phyloP scores from a whole-genome alignment of 1,140 invertebrate genomes.

The Spodoptera frugiperda region DNA sequence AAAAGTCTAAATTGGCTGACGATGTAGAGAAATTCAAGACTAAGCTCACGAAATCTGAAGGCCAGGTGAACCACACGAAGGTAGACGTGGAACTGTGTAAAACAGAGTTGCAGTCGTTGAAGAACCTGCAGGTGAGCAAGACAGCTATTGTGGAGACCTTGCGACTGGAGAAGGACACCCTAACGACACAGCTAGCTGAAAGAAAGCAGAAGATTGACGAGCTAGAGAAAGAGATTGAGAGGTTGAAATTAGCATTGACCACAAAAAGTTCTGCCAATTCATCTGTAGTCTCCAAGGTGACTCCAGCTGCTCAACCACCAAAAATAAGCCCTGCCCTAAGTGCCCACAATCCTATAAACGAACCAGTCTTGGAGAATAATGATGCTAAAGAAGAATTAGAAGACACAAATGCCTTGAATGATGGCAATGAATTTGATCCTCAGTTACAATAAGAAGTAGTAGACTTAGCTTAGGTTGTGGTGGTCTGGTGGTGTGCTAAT shows the following conservation, averaged over 20 bases:
- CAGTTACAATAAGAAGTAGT: slow-evolving; percentile 55
- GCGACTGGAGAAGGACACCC: slow-evolving; percentile 74
- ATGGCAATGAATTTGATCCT: slow-evolving; percentile 75
- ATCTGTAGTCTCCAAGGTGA: slow-evolving; percentile 69
- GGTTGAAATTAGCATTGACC: slow-evolving; percentile 70
- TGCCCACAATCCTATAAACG: slow-evolving; percentile 71
- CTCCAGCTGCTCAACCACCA: slow-evolving; percentile 75
- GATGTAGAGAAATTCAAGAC: slow-evolving; percentile 66
- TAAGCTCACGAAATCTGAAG: slow-evolving; percentile 70
- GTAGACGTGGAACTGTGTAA: slow-evolving; percentile 76
- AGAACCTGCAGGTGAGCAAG: slow-evolving; percentile 79
- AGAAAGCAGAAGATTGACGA: slow-evolving; percentile 74
- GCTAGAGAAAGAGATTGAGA: slow-evolving; percentile 75
- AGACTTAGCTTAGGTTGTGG: slow-evolving; percentile 14
- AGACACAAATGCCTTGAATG: slow-evolving; percentile 76
- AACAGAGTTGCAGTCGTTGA: slow-evolving; percentile 75
- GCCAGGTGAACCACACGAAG: slow-evolving; percentile 71
- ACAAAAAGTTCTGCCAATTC: slow-evolving; percentile 74
- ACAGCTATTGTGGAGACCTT: slow-evolving; percentile 76
- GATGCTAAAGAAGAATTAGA: slow-evolving; percentile 82
- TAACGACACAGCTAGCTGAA: slow-evolving; percentile 72
- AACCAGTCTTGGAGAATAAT: slow-evolving; percentile 74
- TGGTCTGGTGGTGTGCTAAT: slow-evolving; percentile 34
- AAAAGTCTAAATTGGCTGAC: slow-evolving; percentile 68
- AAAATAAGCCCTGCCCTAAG: slow-evolving; percentile 77